phyloP scores from a whole-genome alignment of 2,797 vertebrate species.

The Periophthalmus magnuspinnatus region DNA sequence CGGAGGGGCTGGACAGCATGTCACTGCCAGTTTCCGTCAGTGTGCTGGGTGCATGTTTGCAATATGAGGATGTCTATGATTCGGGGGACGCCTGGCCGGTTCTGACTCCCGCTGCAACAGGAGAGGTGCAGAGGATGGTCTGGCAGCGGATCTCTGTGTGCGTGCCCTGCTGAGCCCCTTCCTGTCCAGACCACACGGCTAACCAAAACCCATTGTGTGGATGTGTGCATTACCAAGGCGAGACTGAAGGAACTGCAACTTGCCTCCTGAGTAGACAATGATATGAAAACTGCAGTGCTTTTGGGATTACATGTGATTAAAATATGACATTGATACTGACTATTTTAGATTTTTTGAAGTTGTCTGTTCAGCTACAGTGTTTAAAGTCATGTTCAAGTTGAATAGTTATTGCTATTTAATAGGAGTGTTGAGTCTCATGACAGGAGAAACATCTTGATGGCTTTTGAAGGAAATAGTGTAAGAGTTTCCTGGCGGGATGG shows the following conservation, averaged over 20 bases:
- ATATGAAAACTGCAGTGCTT: too few relatives aligned
- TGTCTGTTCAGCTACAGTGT: background rate
- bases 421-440: background rate
- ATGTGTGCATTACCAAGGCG: conserved; percentile 16
- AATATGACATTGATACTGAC: too few relatives aligned
- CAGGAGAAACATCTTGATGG: background rate
- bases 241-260: background rate
- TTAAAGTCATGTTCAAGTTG: too few relatives aligned
- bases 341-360: background rate
- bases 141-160: conserved; percentile 43
- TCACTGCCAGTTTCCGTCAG: conserved; percentile 76
- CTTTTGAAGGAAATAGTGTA: background rate
- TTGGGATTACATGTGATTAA: too few relatives aligned
- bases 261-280: background rate
- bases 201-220: conserved; percentile 72
- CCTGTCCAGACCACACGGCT: conserved; percentile 75
- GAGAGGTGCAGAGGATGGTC: conserved; percentile 62
- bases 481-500: background rate
- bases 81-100: conserved; percentile 37
- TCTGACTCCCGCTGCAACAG: conserved; percentile 67
- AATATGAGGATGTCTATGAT: conserved; percentile 31
- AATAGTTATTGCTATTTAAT: too few relatives aligned
- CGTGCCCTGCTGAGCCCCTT: conserved; percentile 70
- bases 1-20: conserved; percentile 63
- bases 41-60: conserved; percentile 39